A percentile compares a stretch with the other conserved stretches of the same genome.
Conservation (phyloP, 2,113 vertebrate species). For the Himantopus leucocephalus region DNA sequence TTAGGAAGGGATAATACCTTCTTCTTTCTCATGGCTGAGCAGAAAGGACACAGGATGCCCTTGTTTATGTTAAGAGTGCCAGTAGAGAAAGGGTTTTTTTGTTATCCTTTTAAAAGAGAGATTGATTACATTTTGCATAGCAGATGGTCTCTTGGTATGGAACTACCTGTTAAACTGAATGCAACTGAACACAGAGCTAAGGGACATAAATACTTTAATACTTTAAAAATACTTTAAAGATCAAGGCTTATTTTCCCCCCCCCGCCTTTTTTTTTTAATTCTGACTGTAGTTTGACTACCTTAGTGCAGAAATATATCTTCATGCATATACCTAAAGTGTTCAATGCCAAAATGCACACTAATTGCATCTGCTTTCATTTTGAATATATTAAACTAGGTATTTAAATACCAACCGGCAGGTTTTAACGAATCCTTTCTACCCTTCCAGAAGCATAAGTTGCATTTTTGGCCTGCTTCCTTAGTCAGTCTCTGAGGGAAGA, state of each 20-base stretch:
- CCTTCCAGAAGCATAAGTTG: neutral
- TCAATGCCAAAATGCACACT: neutral
- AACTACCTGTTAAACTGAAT: slow-evolving; percentile 25
- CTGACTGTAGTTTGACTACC: neutral
- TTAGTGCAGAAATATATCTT: neutral
- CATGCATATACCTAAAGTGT: neutral
- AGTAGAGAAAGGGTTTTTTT: neutral
- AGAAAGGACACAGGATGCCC: neutral
- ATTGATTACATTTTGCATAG: slow-evolving; percentile 14
- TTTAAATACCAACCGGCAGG: neutral
- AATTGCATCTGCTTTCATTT: neutral
- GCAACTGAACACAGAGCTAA: slow-evolving; percentile 12
- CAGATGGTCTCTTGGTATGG: slow-evolving; percentile 59
- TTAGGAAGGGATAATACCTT: neutral
- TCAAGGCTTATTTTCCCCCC: neutral
- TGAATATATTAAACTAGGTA: neutral
- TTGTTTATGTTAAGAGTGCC: neutral
- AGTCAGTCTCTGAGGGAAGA: neutral
- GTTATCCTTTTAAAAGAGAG: slow-evolving; percentile 9
- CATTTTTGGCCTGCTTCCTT: neutral
- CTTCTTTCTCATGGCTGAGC: neutral
- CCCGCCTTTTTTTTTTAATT: neutral
- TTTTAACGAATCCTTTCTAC: neutral
- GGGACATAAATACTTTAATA: slow-evolving; percentile 8
- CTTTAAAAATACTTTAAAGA: slow-evolving; percentile 5